phyloP scores from a whole-genome alignment of 1,140 invertebrate genomes.

The Monomorium pharaonis region DNA sequence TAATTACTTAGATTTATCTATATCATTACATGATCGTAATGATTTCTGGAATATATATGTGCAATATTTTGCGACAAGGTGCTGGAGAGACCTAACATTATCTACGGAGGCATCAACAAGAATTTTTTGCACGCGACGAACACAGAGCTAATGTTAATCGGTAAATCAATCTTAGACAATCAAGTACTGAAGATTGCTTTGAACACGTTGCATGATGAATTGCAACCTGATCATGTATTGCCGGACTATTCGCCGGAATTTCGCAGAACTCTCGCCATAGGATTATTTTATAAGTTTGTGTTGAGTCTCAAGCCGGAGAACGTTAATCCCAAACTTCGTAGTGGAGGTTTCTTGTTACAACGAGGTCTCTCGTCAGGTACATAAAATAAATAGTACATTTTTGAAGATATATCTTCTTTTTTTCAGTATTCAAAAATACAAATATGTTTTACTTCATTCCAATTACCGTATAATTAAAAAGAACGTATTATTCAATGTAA shows the following conservation, averaged over 20 bases:
- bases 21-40: not conserved
- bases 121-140: constrained; percentile 89
- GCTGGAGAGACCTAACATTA: constrained; percentile 86
- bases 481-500: too few relatives aligned
- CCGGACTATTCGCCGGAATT: constrained; percentile 89
- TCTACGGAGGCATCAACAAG: constrained; percentile 89
- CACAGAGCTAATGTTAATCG: constrained; percentile 89
- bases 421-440: not conserved
- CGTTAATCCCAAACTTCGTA: constrained; percentile 79
- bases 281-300: constrained; percentile 91
- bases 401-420: not conserved
- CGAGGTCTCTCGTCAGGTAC: constrained; percentile 89
- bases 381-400: not conserved
- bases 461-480: too few relatives aligned
- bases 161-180: constrained; percentile 86
- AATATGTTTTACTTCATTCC: too few relatives aligned
- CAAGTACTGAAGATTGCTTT: constrained; percentile 86
- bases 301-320: constrained; percentile 83
- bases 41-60: not conserved
- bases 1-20: not conserved
- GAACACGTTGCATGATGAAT: constrained; percentile 86
- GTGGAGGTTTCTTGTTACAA: constrained; percentile 85
- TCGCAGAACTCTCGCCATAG: constrained; percentile 88
- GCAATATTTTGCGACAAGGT: constrained; percentile 60
- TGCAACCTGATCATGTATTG: constrained; percentile 87